phyloP scores from a whole-genome alignment of 53 echinoderm and acorn worm species.

The Crossaster papposus region DNA sequence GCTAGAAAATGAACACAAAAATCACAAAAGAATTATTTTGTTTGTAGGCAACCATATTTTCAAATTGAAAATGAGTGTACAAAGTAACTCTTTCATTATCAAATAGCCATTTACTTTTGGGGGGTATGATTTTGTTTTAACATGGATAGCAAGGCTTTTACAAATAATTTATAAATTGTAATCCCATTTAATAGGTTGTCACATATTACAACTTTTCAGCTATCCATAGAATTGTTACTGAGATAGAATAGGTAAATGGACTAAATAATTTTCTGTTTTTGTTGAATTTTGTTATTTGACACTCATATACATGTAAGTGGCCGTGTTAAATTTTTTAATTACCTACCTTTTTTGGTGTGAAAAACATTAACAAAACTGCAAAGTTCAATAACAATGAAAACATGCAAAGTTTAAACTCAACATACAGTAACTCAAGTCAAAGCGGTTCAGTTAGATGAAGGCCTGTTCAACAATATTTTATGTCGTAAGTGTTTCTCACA shows the following conservation, averaged over 20 bases:
- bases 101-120: too few species aligned
- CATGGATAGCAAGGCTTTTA: neutral
- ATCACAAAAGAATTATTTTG: neutral
- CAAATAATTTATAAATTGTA: neutral
- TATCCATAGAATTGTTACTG: neutral
- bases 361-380: neutral
- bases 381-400: neutral
- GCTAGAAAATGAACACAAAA: slow-evolving; percentile 20
- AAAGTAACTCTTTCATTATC: too few species aligned
- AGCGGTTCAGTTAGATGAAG: neutral
- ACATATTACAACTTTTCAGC: neutral
- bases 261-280: too few species aligned
- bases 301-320: neutral
- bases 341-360: neutral
- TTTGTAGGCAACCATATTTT: too few species aligned
- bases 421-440: too few species aligned
- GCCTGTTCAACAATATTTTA: neutral
- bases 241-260: neutral
- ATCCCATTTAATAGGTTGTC: neutral
- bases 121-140: too few species aligned
- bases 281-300: neutral
- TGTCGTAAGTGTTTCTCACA: neutral
- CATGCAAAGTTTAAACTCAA: neutral
- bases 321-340: neutral
- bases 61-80: too few species aligned